These are phyloP conservation scores for Alcis repandata DNA, from an alignment of 2,888 invertebrate genomes.

Conservation along the genomic window DNA sequence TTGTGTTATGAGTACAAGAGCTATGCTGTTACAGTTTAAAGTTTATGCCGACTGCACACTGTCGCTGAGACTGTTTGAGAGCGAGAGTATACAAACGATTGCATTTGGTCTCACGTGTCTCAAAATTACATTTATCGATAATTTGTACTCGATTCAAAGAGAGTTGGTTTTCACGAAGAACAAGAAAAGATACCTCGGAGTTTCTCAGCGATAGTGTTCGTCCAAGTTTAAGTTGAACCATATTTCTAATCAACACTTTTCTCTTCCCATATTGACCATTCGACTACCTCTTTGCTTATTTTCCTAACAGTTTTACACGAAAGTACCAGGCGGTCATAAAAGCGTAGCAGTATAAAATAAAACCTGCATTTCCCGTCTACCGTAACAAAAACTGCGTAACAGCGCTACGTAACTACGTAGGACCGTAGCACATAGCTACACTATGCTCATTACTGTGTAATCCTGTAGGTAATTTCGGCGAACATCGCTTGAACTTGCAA, in stretches of 20 bases:
- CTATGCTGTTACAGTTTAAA: no score
- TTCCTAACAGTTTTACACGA: slow-evolving; percentile 20
- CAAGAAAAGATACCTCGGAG: no score
- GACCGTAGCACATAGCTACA: slow-evolving; percentile 14
- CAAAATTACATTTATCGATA: no score
- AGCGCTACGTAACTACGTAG: slow-evolving; percentile 10
- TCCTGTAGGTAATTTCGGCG: slow-evolving; percentile 23
- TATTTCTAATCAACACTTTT: neutral
- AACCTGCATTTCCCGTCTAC: slow-evolving; percentile 38
- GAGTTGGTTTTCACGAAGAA: no score
- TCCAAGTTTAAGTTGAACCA: no score
- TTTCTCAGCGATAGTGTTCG: no score
- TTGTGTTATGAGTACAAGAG: no score
- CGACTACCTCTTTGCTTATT: slow-evolving; percentile 1
- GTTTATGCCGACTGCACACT: no score
- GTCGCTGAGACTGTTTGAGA: no score
- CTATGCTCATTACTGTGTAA: slow-evolving; percentile 27
- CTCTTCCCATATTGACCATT: neutral
- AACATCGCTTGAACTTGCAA: slow-evolving; percentile 21
- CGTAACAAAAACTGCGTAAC: slow-evolving; percentile 29
- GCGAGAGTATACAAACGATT: no score
- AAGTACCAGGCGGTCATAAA: slow-evolving; percentile 44
- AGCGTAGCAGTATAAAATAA: slow-evolving; percentile 26
- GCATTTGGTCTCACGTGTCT: no score
- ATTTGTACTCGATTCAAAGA: no score